Base-by-base conservation (phyloP, 2,113 vertebrate genomes). In the Dicaeum eximium region DNA sequence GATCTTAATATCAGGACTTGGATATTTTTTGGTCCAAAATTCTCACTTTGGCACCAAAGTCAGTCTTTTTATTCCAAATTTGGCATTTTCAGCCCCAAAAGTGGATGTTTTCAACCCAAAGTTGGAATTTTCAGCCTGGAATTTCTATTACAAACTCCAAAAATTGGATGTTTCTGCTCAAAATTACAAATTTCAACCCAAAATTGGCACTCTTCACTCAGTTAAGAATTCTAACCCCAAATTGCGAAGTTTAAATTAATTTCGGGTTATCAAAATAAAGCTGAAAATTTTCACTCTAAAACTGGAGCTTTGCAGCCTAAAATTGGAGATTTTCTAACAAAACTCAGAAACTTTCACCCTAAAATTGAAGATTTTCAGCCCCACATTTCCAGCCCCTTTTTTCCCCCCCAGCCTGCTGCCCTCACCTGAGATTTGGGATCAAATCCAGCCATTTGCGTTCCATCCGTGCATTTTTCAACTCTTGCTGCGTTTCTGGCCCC, bases 171-270 rank as follows among this genome's bases (percentile, higher is more conserved):
- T 25, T 56, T 42, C 38, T 20, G 5, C 28, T 56, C 23, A 27
- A 42, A 72, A n/a, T 15, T 1, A 42, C 38, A 11, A 42, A 42
- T 42, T 54, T 15, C 30, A 25, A 33, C 30, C 16, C 30, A 38
- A n/a, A 56, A 27, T 15, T 27, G 7, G 4, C 7, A 6, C 8
- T 56, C 31, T n/a, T 27, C 23, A 27, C 17, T 4, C 16, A 15
- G 4, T 27, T 4, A 27, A 5, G 12, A n/a, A 2, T 20, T 15
- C 13, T 15, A 10, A 20, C 13, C 23, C 23, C 20, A 20, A 44
- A 25, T 2, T 5, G 15, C 7, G 4, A 72, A 2, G 2, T 56
- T n/a, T 9, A 7, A 54, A 2, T 7, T 11, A 3, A 42, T 16
- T 21, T 10, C 6, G 7, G 5, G 9, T 25, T 12, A 27, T 12